Conservation (phyloP, 2,113 vertebrate species). For the Eurystomus gularis region DNA sequence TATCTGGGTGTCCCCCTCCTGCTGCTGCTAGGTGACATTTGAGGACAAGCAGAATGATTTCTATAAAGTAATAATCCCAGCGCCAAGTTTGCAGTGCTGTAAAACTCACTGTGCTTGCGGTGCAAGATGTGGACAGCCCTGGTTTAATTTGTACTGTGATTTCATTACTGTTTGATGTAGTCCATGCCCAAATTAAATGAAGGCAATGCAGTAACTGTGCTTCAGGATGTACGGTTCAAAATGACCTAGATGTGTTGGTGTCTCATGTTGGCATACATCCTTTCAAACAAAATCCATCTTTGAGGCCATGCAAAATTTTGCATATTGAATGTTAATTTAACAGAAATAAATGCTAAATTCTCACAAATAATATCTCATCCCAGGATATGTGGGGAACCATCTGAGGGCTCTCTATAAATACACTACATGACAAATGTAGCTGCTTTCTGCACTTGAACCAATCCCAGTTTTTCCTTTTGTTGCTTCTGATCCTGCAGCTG, state of each 20-base stretch:
- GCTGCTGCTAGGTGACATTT: neutral
- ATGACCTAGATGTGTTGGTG: neutral
- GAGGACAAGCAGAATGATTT: neutral
- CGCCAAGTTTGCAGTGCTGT: rapidly evolving
- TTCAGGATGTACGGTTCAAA: neutral
- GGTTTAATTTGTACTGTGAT: neutral
- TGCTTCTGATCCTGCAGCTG: neutral
- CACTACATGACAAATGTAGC: neutral
- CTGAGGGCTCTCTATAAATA: neutral
- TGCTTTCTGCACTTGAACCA: neutral
- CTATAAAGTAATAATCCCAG: neutral
- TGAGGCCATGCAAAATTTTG: neutral
- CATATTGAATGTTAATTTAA: neutral
- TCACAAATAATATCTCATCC: neutral
- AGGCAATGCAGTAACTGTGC: neutral
- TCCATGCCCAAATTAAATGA: neutral
- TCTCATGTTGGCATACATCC: neutral
- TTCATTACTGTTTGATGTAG: neutral
- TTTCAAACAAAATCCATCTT: neutral
- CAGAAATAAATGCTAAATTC: neutral
- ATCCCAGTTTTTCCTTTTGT: neutral
- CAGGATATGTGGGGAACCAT: neutral
- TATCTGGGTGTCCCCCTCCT: neutral
- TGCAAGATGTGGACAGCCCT: neutral
- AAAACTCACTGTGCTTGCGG: neutral